Evolutionary conservation across 2,888 invertebrate genomes (phyloP).

Genomic region (Terebella lapidaria): DNA sequence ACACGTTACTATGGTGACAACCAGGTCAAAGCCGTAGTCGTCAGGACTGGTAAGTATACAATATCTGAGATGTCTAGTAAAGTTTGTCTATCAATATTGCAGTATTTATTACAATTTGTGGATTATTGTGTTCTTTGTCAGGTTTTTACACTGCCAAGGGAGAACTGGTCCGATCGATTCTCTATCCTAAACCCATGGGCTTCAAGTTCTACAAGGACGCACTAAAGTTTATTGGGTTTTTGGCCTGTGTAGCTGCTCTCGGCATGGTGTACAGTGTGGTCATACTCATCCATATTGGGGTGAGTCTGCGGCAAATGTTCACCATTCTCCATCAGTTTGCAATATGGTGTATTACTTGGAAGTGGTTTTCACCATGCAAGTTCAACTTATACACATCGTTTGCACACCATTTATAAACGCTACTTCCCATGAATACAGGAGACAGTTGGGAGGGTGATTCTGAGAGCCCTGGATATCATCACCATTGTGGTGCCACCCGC

Average conservation of each 20-base stretch:
- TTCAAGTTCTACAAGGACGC: slow-evolving; percentile 93
- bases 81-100: neutral
- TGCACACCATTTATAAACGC: too few species aligned
- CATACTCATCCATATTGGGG: slow-evolving; percentile 60
- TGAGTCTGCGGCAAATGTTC: too few species aligned
- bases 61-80: neutral
- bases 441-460: slow-evolving; percentile 22
- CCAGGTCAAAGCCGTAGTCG: slow-evolving; percentile 71
- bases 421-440: slow-evolving; percentile 9
- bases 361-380: too few species aligned
- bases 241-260: slow-evolving; percentile 71
- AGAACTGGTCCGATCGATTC: slow-evolving; percentile 81
- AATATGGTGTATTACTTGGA: too few species aligned
- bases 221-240: slow-evolving; percentile 67
- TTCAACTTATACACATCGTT: too few species aligned
- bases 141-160: slow-evolving; percentile 85
- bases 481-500: slow-evolving; percentile 95
- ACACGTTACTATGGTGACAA: slow-evolving; percentile 82
- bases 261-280: slow-evolving; percentile 83
- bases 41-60: slow-evolving; percentile 63
- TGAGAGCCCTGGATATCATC: slow-evolving; percentile 82
- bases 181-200: slow-evolving; percentile 91
- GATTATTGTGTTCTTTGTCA: slow-evolving; percentile 19
- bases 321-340: too few species aligned
- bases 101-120: too few species aligned